Evolutionary conservation across 2,888 invertebrate species (phyloP).

Genomic region (Penaeus monodon): DNA sequence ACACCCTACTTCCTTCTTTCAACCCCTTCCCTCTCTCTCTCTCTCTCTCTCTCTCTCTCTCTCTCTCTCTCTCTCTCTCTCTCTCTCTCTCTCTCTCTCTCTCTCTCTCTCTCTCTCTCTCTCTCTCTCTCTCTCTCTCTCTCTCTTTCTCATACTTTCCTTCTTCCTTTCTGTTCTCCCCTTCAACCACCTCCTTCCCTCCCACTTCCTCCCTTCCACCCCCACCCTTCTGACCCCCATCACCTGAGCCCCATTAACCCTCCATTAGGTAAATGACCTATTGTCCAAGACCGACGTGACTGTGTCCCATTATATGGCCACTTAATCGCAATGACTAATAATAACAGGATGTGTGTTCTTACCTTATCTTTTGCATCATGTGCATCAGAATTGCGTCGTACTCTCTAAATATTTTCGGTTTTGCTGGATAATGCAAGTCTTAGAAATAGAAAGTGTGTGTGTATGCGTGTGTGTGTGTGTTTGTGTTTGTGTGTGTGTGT

Average conservation of each 20-base stretch:
- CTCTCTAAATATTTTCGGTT: no score
- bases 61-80: background rate
- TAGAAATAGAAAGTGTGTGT: background rate
- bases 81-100: background rate
- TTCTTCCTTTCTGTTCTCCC: background rate
- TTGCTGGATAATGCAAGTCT: no score
- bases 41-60: background rate
- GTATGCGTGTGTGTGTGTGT: background rate
- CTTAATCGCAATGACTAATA: background rate
- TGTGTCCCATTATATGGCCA: background rate
- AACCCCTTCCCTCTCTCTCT: background rate
- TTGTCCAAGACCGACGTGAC: no score
- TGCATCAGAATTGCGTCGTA: background rate
- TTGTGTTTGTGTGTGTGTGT: background rate
- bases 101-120: background rate
- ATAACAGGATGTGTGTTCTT: background rate
- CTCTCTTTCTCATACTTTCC: background rate
- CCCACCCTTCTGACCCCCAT: background rate
- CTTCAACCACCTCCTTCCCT: background rate
- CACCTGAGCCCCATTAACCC: background rate
- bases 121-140: background rate
- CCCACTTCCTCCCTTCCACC: background rate
- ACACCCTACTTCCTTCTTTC: background rate
- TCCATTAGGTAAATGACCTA: no score
- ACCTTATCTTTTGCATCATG: background rate